Percentiles rank a stretch among this genome's conserved stretches.
Conservation (phyloP, 2,888 invertebrate genomes). For the Parthenolecanium corni region DNA sequence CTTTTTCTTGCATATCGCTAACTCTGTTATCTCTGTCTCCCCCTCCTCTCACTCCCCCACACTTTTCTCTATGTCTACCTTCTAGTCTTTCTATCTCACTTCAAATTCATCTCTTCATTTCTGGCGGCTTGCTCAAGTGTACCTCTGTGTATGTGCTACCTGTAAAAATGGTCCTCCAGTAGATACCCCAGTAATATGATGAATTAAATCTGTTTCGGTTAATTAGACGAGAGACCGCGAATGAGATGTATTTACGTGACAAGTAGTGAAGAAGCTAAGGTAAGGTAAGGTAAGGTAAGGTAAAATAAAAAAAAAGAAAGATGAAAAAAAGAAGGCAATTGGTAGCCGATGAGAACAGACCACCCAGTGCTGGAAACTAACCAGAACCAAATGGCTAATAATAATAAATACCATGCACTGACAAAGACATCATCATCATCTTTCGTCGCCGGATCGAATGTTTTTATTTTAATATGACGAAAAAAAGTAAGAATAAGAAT, state of each 20-base stretch:
- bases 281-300: too few species aligned
- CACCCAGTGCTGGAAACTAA: constrained; percentile 23
- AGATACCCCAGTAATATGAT: constrained; percentile 22
- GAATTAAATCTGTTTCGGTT: constrained; percentile 28
- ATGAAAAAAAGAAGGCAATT: constrained; percentile 4
- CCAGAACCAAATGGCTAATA: constrained; percentile 26
- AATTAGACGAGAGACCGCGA: constrained; percentile 26
- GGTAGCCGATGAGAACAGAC: constrained; percentile 25
- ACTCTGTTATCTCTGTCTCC: too few species aligned
- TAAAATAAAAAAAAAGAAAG: too few species aligned
- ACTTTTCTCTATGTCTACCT: too few species aligned
- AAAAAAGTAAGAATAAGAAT: constrained; percentile 11
- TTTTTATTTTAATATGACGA: constrained; percentile 19
- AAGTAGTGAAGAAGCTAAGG: background rate
- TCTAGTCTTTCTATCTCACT: too few species aligned
- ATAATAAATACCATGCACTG: constrained; percentile 26
- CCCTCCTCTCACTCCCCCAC: too few species aligned
- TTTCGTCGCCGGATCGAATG: constrained; percentile 15
- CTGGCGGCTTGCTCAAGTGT: background rate
- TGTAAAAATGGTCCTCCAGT: background rate
- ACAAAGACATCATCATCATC: constrained; percentile 27
- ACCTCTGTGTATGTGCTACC: background rate
- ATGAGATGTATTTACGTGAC: constrained; percentile 27
- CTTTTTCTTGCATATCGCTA: too few species aligned
- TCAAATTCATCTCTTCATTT: background rate